A percentile compares a stretch with the other conserved stretches of the same genome.
These are phyloP conservation scores for Anolis sagrei DNA, from an alignment of 2,113 vertebrate species.

Conservation along the genomic window DNA sequence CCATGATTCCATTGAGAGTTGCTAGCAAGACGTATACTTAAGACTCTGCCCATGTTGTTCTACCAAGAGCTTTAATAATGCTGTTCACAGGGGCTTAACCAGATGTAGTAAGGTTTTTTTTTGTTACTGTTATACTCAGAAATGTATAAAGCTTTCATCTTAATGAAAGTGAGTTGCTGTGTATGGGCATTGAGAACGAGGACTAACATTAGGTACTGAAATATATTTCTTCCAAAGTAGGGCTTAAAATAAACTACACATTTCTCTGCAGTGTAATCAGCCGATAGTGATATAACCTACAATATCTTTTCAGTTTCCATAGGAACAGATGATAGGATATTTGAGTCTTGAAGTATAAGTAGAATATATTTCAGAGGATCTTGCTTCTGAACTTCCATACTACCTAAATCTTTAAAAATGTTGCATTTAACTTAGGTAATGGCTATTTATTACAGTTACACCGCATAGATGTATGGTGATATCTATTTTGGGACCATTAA, in stretches of 20 bases:
- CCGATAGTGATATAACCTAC: constrained; percentile 75
- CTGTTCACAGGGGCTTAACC: constrained; percentile 31
- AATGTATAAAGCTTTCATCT: constrained; percentile 48
- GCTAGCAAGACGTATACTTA: background rate
- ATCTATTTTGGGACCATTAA: background rate
- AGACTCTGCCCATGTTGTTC: background rate
- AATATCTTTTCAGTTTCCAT: constrained; percentile 78
- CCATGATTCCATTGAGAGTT: background rate
- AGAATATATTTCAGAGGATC: constrained; percentile 61
- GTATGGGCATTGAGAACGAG: constrained; percentile 59
- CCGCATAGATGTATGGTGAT: background rate
- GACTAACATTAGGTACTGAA: constrained; percentile 55
- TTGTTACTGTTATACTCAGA: constrained; percentile 40
- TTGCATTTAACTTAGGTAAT: constrained; percentile 8
- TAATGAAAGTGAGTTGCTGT: constrained; percentile 53
- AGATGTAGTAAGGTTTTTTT: constrained; percentile 31
- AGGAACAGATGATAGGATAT: constrained; percentile 75
- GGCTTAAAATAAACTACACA: constrained; percentile 75
- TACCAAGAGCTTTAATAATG: constrained; percentile 8
- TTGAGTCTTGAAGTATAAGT: constrained; percentile 67
- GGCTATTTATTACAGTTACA: background rate
- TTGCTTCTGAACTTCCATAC: constrained; percentile 57
- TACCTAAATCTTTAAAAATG: constrained; percentile 20
- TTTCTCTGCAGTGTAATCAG: constrained; percentile 69
- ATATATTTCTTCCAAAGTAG: constrained; percentile 63